Conservation (phyloP, 2,113 vertebrate species). For the Dasyprocta punctata region DNA sequence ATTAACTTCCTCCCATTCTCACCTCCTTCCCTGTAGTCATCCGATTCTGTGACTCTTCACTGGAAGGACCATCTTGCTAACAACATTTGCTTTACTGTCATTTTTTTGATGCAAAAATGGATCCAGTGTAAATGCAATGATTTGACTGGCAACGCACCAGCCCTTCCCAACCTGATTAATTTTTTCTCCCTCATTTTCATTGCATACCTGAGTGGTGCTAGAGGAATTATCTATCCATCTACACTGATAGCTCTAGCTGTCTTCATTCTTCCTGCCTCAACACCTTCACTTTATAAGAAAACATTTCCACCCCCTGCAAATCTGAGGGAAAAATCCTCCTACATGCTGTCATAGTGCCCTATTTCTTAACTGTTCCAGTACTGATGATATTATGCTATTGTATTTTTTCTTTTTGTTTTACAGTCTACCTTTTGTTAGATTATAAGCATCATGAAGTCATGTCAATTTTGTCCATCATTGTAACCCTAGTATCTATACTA, state of each 20-base stretch:
- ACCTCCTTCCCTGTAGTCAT: background rate
- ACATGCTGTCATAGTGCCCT: background rate
- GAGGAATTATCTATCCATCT: background rate
- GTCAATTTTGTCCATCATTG: background rate
- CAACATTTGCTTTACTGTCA: background rate
- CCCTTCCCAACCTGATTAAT: background rate
- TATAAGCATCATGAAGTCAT: background rate
- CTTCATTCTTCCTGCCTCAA: background rate
- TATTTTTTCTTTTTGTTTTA: background rate
- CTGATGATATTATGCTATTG: background rate
- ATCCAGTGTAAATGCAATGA: background rate
- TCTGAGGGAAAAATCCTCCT: background rate
- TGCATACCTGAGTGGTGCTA: background rate
- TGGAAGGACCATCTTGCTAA: background rate
- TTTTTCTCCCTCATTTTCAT: background rate
- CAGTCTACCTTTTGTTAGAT: background rate
- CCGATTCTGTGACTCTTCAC: background rate
- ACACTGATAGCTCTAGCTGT: background rate
- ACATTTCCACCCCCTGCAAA: background rate
- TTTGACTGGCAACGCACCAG: background rate
- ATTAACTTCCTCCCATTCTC: background rate
- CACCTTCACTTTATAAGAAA: background rate
- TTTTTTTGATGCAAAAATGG: background rate
- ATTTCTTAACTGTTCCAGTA: background rate
- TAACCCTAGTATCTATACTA: background rate